Evolutionary conservation across 2,797 vertebrate species (phyloP), one percentile per base, ranked within the genome.

Genomic region (Enteromius radiatus): DNA sequence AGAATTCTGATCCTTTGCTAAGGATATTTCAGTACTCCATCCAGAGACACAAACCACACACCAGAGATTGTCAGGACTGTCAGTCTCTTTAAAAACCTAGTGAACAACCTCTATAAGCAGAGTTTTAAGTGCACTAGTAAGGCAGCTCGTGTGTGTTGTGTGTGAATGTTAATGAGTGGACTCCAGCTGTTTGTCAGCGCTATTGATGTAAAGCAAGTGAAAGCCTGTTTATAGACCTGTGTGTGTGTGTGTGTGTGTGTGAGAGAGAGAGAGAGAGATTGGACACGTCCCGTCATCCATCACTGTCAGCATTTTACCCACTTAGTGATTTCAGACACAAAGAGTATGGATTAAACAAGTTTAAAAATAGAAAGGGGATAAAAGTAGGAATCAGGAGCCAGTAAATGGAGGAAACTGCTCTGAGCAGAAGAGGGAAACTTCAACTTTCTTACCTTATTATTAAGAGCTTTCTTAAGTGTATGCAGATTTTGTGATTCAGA

Each of bases 271-370:
- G 65, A 6, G 38, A 19, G 26, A 19, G 36, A 21, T 17, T 19
- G 23, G 19, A n/a, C 31, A n/a, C n/a, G 14, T 59, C 76, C 43
- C 19, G 9, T 78, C 43, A 52, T 78, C 61, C 45, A 78, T 65
- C 76, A 78, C 4, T 78, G 61, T 67, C 43, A 11, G 28, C 4
- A 5, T 65, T 64, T 33, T 15, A 65, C 43, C 63, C 61, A 19
- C 19, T 36, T 17, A 65, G 21, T 36, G 61, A 65, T 78, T 33
- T 78, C 33, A 49, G 26, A 47, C 3, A 1, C 28, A 17, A 26
- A 69, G 36, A 63, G 19, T 8, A 14, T 45, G 11, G 43, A 77
- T 33, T 47, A 6, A 49, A 17, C 49, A 19, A 1, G 11, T 47
- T 49, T 21, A n/a, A 76, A 76, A 52, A 23, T 28, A n/a, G 14